Evolutionary conservation across 53 echinoderm and acorn worm genomes (phyloP).

Genomic region (Crossaster papposus): DNA sequence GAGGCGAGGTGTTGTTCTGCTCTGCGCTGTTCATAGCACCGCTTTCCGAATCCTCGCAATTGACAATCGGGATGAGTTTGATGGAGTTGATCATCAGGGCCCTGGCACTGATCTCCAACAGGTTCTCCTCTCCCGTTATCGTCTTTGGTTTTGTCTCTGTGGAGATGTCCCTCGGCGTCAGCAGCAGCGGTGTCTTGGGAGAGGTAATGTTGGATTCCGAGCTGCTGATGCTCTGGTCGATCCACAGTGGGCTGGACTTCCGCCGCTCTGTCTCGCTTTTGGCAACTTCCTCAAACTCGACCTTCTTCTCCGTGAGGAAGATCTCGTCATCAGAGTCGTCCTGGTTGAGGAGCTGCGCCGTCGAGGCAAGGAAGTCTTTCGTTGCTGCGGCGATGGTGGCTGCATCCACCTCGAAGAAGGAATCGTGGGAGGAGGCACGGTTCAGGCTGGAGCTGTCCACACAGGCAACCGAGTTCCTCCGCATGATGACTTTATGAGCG

Average conservation of each 20-base stretch:
- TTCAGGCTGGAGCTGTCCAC: slow-evolving; percentile 70
- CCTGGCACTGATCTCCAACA: slow-evolving; percentile 58
- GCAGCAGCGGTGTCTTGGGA: slow-evolving; percentile 53
- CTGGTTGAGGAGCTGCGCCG: slow-evolving; percentile 26
- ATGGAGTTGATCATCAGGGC: slow-evolving; percentile 46
- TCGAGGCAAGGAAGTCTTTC: slow-evolving; percentile 72
- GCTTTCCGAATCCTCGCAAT: slow-evolving; percentile 13
- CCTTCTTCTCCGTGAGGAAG: slow-evolving; percentile 65
- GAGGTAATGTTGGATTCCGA: slow-evolving; percentile 77
- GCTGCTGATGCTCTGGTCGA: slow-evolving; percentile 89
- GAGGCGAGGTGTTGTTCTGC: slow-evolving; percentile 11
- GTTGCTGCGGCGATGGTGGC: slow-evolving; percentile 79
- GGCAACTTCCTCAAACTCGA: slow-evolving; percentile 56
- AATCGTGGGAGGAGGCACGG: slow-evolving; percentile 83
- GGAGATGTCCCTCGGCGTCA: slow-evolving; percentile 67
- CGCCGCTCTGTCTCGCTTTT: slow-evolving; percentile 46
- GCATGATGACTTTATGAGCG: slow-evolving; percentile 34
- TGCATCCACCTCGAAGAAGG: slow-evolving; percentile 88
- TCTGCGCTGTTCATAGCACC: background rate
- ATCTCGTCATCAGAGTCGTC: slow-evolving; percentile 76
- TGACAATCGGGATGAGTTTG: slow-evolving; percentile 46
- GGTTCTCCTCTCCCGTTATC: slow-evolving; percentile 21
- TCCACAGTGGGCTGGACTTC: slow-evolving; percentile 87
- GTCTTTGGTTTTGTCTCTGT: slow-evolving; percentile 39
- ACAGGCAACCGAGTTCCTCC: slow-evolving; percentile 81